Evolutionary conservation across 2,113 vertebrate species (phyloP), one percentile per base, ranked within the genome.

Genomic region (Pterocles orientalis): DNA sequence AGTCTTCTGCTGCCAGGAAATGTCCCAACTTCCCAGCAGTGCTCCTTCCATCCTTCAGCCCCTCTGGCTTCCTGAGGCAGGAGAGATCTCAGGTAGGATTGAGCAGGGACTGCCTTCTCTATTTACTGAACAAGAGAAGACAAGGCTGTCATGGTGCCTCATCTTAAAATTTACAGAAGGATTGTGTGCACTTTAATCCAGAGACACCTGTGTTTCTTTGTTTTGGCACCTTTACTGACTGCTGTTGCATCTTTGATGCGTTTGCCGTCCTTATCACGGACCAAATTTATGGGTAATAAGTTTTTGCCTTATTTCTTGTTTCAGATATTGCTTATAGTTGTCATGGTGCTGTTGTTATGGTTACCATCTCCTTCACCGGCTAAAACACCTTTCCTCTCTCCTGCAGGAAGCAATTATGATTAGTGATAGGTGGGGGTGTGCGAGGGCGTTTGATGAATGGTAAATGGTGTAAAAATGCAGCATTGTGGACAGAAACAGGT

Each of bases 331-430:
- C 69, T 89, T 61, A 17, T 0, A 81, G 95, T 97, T 86, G 94
- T 91, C 90, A 92, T 93, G 80, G 95, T 91, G 86, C 86, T 88
- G 93, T 96, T 92, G 92, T 91, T 91, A 95, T 88, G 92, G 95
- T 93, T 88, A 95, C 94, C 51, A 48, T 65, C 64, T 88, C 72
- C 68, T 84, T 93, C 76, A 33, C 34, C 39, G 33, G 82, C 76
- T 92, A 36, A 65, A 83, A 78, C 12, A 31, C 77, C 69, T 94
- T 86, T 86, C 75, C 88, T 83, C 43, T 75, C 62, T 94, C 47
- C 83, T 71, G 83, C 73, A 82, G 94, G 94, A 95, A 89, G 53
- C 61, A 68, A 15, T 94, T 48, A 72, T 31, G 45, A 41, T 65
- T 61, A 76, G 72, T 47, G 86, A 50, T 75, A 62, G 70, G 43